A percentile compares a stretch with the other conserved stretches of the same genome.
phyloP scores from a whole-genome alignment of 2,888 invertebrate species.

The Glyphotaelius pellucidus region DNA sequence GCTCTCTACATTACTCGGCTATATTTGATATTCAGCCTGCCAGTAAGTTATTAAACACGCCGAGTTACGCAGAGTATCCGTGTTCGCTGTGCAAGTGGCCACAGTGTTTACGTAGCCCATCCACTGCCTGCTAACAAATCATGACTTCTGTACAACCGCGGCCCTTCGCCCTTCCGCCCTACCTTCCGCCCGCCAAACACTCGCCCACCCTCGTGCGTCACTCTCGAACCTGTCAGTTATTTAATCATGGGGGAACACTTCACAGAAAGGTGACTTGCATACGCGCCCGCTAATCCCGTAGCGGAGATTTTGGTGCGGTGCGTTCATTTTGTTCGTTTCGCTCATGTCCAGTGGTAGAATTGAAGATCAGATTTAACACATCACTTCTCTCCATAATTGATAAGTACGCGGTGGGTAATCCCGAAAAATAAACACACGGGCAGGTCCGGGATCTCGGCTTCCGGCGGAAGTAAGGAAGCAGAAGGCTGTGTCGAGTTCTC shows the following conservation, averaged over 20 bases:
- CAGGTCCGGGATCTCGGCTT: not conserved
- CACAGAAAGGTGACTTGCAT: not conserved
- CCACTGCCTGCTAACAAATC: slow-evolving; percentile 31
- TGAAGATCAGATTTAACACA: slow-evolving; percentile 35
- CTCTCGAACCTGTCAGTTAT: slow-evolving; percentile 12
- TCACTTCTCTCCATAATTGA: slow-evolving; percentile 62
- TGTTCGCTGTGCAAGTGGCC: slow-evolving; percentile 20
- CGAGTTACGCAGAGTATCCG: not conserved
- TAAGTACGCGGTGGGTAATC: slow-evolving; percentile 59
- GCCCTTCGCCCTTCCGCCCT: not conserved
- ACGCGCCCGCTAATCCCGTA: not conserved
- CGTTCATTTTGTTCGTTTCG: not conserved
- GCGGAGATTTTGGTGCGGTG: not conserved
- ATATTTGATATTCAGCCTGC: slow-evolving; percentile 16
- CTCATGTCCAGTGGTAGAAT: not conserved
- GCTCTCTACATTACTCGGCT: not conserved
- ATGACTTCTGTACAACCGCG: slow-evolving; percentile 14
- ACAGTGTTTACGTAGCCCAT: slow-evolving; percentile 30
- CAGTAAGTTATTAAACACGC: slow-evolving; percentile 31
- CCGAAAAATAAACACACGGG: slow-evolving; percentile 59
- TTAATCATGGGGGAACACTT: slow-evolving; percentile 5
- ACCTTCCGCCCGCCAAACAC: not conserved
- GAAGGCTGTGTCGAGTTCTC: slow-evolving; percentile 32
- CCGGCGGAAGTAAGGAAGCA: slow-evolving; percentile 44
- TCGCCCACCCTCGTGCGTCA: not conserved